Evolutionary conservation across 2,888 invertebrate genomes (phyloP).

Genomic region (Cataglyphis albicans): DNA sequence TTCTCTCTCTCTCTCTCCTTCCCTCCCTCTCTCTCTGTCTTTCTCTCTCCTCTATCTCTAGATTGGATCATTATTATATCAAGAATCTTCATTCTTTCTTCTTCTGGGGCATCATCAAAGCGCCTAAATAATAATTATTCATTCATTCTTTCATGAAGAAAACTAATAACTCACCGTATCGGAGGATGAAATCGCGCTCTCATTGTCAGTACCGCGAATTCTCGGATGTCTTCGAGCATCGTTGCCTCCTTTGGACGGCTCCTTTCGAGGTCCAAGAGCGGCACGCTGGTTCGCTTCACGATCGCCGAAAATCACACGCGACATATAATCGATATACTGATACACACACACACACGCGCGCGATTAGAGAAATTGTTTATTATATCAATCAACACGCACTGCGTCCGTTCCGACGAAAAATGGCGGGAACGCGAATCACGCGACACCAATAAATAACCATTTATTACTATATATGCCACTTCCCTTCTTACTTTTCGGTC

Average conservation of each 20-base stretch:
- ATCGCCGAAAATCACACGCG: not conserved
- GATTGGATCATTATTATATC: too few species aligned
- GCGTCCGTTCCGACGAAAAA: not conserved
- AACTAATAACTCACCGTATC: slow-evolving; percentile 23
- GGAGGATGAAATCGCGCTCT: not conserved
- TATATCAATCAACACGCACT: not conserved
- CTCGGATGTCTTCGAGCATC: not conserved
- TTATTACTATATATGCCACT: not conserved
- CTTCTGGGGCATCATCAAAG: not conserved
- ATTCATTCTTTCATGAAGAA: not conserved
- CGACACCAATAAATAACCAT: not conserved
- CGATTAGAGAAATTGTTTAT: not conserved
- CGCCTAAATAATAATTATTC: not conserved
- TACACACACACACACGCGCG: not conserved
- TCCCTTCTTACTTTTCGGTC: not conserved
- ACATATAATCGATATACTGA: not conserved
- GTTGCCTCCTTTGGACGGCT: not conserved
- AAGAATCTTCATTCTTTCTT: not conserved
- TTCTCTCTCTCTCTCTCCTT: not conserved
- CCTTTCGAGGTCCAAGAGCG: not conserved
- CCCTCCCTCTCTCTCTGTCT: not conserved
- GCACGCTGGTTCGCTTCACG: not conserved
- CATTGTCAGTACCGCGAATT: not conserved
- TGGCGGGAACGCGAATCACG: slow-evolving; percentile 16
- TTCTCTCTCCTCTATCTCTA: not conserved